Conservation (phyloP, 2,888 invertebrate genomes). For the Automeris io region DNA sequence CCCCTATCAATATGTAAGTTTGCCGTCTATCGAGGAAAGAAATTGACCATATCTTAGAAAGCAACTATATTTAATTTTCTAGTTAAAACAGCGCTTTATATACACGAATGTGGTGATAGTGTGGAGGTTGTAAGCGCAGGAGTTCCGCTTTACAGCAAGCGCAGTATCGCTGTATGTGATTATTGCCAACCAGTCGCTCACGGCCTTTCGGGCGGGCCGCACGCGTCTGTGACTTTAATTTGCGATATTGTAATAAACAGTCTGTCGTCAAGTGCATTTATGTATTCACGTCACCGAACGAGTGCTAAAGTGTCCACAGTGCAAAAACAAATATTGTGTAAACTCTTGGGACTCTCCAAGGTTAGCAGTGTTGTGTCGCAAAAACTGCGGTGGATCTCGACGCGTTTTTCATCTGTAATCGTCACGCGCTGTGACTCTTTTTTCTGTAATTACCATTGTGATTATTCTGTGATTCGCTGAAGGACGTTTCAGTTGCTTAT, state of each 20-base stretch:
- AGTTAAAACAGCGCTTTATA: conserved; percentile 54
- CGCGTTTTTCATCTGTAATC: conserved; percentile 51
- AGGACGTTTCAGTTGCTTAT: conserved; percentile 35
- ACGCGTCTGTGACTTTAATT: conserved; percentile 37
- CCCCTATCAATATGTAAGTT: conserved; percentile 37
- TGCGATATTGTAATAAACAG: conserved; percentile 34
- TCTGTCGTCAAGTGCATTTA: conserved; percentile 42
- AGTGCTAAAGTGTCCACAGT: conserved; percentile 56
- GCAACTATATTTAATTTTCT: conserved; percentile 32
- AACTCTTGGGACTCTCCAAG: conserved; percentile 57
- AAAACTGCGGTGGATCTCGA: conserved; percentile 49
- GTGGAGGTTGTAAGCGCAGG: conserved; percentile 37
- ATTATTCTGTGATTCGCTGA: conserved; percentile 39
- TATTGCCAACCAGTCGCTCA: conserved; percentile 60
- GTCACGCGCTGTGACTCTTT: conserved; percentile 69
- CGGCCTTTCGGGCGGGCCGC: conserved; percentile 58
- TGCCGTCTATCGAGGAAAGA: conserved; percentile 38
- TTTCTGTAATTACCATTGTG: conserved; percentile 54
- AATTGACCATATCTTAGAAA: conserved; percentile 56
- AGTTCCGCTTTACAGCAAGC: conserved; percentile 55
- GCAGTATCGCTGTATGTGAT: conserved; percentile 45
- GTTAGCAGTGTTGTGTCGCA: conserved; percentile 56
- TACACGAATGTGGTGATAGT: conserved; percentile 17
- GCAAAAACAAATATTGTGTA: conserved; percentile 64
- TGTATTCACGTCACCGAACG: conserved; percentile 45